Percentiles rank a stretch among this genome's conserved stretches.
Conservation (phyloP, 2,888 invertebrate species). For the Campoletis raptor region DNA sequence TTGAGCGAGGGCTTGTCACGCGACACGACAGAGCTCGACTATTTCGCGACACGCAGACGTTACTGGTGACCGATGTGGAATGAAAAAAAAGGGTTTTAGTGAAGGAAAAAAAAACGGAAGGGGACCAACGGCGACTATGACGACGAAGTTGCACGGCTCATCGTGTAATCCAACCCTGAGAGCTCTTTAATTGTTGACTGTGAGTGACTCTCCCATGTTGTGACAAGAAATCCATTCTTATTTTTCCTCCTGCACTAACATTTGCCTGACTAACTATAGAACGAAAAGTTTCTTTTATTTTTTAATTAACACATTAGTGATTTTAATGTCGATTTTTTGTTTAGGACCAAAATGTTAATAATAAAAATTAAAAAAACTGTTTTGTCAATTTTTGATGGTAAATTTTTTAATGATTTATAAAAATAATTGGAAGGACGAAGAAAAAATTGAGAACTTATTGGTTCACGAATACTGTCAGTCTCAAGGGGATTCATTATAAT, state of each 20-base stretch:
- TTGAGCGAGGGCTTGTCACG: slow-evolving; percentile 67
- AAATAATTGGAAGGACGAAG: neutral
- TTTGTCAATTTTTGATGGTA: neutral
- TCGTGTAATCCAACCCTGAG: slow-evolving; percentile 54
- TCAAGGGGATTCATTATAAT: neutral
- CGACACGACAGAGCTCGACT: slow-evolving; percentile 60
- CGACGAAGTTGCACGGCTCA: slow-evolving; percentile 45
- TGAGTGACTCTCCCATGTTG: slow-evolving; percentile 69
- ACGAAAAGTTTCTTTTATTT: neutral
- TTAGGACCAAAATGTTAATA: neutral
- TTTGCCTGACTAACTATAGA: neutral
- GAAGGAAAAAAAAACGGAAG: neutral
- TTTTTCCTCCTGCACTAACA: slow-evolving; percentile 9
- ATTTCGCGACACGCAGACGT: slow-evolving; percentile 58
- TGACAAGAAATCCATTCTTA: slow-evolving; percentile 72
- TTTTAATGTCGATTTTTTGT: neutral
- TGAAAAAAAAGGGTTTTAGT: slow-evolving; percentile 41
- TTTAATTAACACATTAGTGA: neutral
- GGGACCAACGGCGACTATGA: slow-evolving; percentile 17
- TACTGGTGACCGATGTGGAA: slow-evolving; percentile 41
- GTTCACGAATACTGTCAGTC: neutral
- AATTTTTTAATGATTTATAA: neutral
- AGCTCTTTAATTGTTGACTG: slow-evolving; percentile 69
- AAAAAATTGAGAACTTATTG: neutral
- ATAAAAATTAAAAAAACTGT: too few species aligned